Evolutionary conservation across 2,888 invertebrate genomes (phyloP).

Genomic region (Polyploca ridens): DNA sequence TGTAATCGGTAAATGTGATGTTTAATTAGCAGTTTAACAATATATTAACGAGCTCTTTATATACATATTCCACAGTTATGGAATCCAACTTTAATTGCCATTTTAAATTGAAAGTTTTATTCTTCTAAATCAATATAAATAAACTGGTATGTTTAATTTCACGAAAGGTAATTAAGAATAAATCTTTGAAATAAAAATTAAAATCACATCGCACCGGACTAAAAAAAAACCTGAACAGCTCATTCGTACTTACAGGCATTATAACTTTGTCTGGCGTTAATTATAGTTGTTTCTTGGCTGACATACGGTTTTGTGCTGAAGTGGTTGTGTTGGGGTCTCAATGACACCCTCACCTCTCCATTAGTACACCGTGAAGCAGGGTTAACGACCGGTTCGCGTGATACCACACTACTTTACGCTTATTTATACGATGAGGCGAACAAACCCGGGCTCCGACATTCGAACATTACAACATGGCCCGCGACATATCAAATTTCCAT

Average conservation of each 20-base stretch:
- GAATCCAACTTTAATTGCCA: background rate
- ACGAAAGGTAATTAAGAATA: too few species aligned
- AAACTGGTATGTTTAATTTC: background rate
- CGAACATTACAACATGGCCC: conserved; percentile 63
- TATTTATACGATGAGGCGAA: conserved; percentile 77
- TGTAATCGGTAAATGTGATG: conserved; percentile 14
- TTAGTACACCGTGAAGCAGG: conserved; percentile 69
- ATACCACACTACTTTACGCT: conserved; percentile 71
- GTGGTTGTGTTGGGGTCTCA: conserved; percentile 68
- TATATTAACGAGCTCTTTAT: background rate
- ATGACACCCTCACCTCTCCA: conserved; percentile 76
- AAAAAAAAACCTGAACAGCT: background rate
- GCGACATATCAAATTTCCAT: conserved; percentile 80
- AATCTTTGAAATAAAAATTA: background rate
- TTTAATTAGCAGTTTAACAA: background rate
- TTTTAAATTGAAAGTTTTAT: background rate
- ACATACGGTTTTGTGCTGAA: conserved; percentile 54
- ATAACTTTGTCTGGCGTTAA: conserved; percentile 54
- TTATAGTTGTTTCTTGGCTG: conserved; percentile 62
- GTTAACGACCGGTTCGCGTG: conserved; percentile 81
- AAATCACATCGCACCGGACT: background rate
- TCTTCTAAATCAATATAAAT: background rate
- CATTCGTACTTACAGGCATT: conserved; percentile 19
- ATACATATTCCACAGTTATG: background rate
- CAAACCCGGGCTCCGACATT: conserved; percentile 67